These are phyloP conservation scores for Cochlearius cochlearius DNA, from an alignment of 2,113 vertebrate species.

Conservation along the genomic window DNA sequence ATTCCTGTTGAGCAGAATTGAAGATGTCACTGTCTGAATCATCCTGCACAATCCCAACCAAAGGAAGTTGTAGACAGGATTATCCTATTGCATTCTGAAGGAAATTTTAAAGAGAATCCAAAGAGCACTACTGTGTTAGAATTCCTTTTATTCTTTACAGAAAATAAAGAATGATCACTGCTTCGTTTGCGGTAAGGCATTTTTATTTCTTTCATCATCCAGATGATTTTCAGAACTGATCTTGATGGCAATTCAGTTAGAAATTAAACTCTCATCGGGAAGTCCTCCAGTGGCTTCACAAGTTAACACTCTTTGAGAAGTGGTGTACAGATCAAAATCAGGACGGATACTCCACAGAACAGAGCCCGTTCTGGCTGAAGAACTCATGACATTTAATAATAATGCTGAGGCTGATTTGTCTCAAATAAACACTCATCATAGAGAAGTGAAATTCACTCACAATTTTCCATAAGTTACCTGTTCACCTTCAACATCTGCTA, in stretches of 20 bases:
- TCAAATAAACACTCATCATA: not conserved
- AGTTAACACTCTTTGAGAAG: not conserved
- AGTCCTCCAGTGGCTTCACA: not conserved
- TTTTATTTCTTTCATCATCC: slow-evolving; percentile 24
- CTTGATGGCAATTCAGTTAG: not conserved
- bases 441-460: not conserved
- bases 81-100: not conserved
- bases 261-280: slow-evolving; percentile 25
- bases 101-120: slow-evolving; percentile 8
- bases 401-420: not conserved
- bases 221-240: slow-evolving; percentile 20
- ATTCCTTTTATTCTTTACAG: not conserved
- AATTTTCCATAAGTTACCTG: not conserved
- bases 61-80: not conserved
- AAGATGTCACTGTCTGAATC: slow-evolving; percentile 13
- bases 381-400: not conserved
- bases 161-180: not conserved
- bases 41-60: not conserved
- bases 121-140: not conserved
- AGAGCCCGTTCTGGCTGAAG: not conserved
- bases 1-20: not conserved
- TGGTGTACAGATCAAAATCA: not conserved
- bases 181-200: slow-evolving; percentile 4
- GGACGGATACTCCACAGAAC: not conserved
- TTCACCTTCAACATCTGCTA: not conserved